Base-by-base conservation (phyloP, 2,113 vertebrate genomes). In the Osmerus eperlanus region DNA sequence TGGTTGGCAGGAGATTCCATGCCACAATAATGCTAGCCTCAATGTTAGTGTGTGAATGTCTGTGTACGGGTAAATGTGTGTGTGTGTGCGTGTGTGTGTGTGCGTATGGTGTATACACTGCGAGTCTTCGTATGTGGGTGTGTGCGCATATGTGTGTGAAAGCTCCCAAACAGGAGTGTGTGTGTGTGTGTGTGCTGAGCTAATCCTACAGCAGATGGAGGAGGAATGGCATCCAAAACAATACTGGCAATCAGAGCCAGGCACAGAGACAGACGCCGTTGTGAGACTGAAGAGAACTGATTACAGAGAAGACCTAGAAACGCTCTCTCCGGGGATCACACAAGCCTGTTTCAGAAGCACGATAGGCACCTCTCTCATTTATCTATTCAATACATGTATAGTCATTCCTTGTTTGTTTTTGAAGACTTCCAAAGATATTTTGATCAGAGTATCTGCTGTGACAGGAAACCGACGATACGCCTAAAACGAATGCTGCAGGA, bases 191-290 rank as follows among this genome's bases (percentile, higher is more conserved):
- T 72, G 68, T 55, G 47, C 70, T 74, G 82, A 81, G 81, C 79
- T 84, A 85, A 85, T 86, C 81, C 76, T 82, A 60, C 58, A 90
- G 79, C 89, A 91, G 89, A 91, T 91, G 90, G 88, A 85, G 74
- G 70, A 82, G 77, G 74, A 85, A 77, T 59, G 82, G 81, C 75
- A 81, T 90, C 82, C 80, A 79, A 86, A 66, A 84, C 81, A 82
- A 82, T 75, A 65, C 79, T 90, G 88, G 86, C 83, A 87, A 52
- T 68, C 55, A 29, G 23, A 78, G 61, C 72, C 41, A 29, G 59
- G 65, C 73, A 52, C 16, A 59, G 68, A 71, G 56, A 68, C 79
- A 72, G 51, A 1, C 12, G 28, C 8, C 23, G 19, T 21, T 60
- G 58, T 60, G 23, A 60, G 58, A 60, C 12, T 60, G 58, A 60